Base-by-base conservation (phyloP, 2,888 invertebrate genomes). In the Sphaerophoria rueppellii region DNA sequence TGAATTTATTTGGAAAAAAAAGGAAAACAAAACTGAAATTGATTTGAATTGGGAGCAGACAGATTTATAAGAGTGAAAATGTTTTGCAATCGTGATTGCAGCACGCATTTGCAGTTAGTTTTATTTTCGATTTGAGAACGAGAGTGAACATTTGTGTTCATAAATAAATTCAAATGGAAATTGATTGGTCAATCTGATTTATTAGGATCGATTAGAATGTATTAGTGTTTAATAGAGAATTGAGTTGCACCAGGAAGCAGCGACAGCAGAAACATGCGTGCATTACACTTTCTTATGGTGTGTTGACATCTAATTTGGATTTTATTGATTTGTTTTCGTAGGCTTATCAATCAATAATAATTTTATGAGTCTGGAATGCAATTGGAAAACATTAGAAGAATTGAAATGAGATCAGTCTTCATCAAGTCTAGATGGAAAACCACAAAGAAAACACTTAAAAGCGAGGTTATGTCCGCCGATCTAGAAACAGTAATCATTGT, bases 31-130 rank as follows among this genome's bases (percentile, higher is more conserved):
- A 75, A 71, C 50, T 24, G 48, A 60, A 83, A 83, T 83, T 75
- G 80, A 83, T 83, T 80, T 75, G 71, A 83, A 80, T 83, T 83
- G 83, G 57, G 83, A 83, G 80, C 80, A 83, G 80, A 80, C 67
- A 80, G 75, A 80, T 80, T 75, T 75, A 80, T 46, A 11, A 5
- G 11, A 43, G 40, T 43, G 24, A 57, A 35, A 35, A 54, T 72
- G 40, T 80, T 71, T 75, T 74, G 79, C 82, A 79, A 74, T 82
- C 69, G 58, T 48, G 6, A 46, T 40, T 58, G 48, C 46, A 24
- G 14, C 12, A 11, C 16, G n/a, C 16, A 43, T 60, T 60, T 61
- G 32, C 43, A 43, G 11, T 34, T 34, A 2, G 1, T 34, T 55
- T 63, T 80, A 63, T 40, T 14, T 57, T 55, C n/a, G 52, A 70